Base-by-base conservation (phyloP, 1,140 invertebrate species). In the Neuroterus valhalla region DNA sequence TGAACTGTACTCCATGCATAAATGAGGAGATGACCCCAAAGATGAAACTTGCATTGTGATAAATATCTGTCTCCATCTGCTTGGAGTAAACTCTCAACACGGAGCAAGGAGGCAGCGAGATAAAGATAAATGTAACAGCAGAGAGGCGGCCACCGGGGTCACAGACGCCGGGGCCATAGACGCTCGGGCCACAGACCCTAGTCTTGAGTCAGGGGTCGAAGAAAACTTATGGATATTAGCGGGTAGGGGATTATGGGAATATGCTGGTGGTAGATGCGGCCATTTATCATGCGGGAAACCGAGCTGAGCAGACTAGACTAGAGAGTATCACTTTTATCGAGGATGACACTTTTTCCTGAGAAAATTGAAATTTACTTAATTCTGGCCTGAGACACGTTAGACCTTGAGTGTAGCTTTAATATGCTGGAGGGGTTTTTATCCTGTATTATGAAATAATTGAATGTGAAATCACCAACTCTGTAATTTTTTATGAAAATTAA, bases 191-290 rank as follows among this genome's bases (percentile, higher is more conserved):
- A 26, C 55, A 62, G 23, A n/a, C 55, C 23, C 55, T n/a, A 21
- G 12, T 52, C 19, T 21, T 19, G n/a, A 23, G 52, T 62, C 55
- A 62, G 48, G 55, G 78, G 72, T 80, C 71, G 70, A 83, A 79
- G 75, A 66, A 70, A 81, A 82, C 80, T 76, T 81, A 82, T 81
- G 81, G 80, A 78, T 82, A 76, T 83, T 78, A 82, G 74, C 68
- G 74, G 31, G 43, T 75, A 72, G 73, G 76, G 78, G 79, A 78
- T 84, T 78, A 77, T 82, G 78, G 79, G 80, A 84, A 83, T 84
- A 84, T 77, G 79, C 74, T 43, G 62, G 74, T 45, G 50, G 71
- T 77, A 67, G 68, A 38, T 70, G 52, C 21, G 14, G 68, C 68
- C 78, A 78, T 84, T 81, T 82, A 82, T 81, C 82, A 81, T 48